These are phyloP conservation scores for Sarcoramphus papa DNA, from an alignment of 2,797 vertebrate genomes.

Conservation along the genomic window DNA sequence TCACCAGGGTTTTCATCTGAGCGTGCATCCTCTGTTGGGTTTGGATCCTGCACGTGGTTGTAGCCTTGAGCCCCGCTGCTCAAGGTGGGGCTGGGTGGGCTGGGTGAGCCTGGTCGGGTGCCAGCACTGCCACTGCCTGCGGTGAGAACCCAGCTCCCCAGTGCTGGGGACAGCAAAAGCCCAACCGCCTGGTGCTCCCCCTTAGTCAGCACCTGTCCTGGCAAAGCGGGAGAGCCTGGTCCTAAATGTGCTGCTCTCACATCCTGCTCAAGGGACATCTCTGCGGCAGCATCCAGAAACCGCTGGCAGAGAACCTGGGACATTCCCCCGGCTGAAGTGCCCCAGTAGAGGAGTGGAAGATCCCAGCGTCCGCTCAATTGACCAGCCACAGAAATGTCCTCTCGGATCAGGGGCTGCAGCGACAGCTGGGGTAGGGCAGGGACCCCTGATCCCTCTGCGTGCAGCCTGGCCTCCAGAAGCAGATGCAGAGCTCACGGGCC, in stretches of 20 bases:
- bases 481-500: not conserved
- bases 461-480: not conserved
- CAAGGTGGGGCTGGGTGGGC: too few species aligned
- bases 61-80: not conserved
- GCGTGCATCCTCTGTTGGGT: rapidly evolving
- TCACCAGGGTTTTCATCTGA: not conserved
- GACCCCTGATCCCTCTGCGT: too few species aligned
- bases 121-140: not conserved
- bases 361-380: too few species aligned
- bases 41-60: rapidly evolving
- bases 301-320: not conserved
- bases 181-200: not conserved
- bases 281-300: not conserved
- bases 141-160: not conserved
- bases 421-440: not conserved
- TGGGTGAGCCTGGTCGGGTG: rapidly evolving
- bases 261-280: not conserved
- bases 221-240: not conserved
- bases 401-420: not conserved
- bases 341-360: not conserved
- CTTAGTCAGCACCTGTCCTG: not conserved
- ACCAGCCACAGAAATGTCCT: not conserved
- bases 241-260: not conserved
- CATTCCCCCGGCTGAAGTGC: not conserved
- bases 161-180: not conserved